Percentiles rank a stretch among this genome's conserved stretches.
These are phyloP conservation scores for Noctua pronuba DNA, from an alignment of 2,888 invertebrate species.

Conservation along the genomic window DNA sequence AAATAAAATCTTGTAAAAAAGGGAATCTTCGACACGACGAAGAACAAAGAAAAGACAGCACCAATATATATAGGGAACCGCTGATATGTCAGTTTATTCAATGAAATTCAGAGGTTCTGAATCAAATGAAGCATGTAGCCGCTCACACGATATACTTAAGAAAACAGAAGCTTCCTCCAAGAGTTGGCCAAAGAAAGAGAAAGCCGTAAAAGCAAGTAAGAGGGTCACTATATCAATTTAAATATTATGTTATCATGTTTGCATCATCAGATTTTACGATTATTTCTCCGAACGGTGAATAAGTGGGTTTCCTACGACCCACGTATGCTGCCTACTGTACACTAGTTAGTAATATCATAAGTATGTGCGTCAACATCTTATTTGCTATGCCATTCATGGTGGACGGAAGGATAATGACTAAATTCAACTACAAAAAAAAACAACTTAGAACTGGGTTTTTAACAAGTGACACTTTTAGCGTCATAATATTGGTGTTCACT, in stretches of 20 bases:
- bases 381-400: constrained; percentile 17
- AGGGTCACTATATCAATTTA: neutral
- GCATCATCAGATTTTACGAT: constrained; percentile 12
- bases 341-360: neutral
- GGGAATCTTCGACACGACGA: neutral
- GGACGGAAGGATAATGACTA: constrained; percentile 3
- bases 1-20: neutral
- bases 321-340: neutral
- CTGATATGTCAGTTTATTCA: neutral
- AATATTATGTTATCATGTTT: neutral
- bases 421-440: constrained; percentile 1
- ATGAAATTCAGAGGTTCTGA: neutral
- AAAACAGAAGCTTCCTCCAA: neutral
- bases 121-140: neutral
- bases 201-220: neutral
- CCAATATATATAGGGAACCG: neutral
- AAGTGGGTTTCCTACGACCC: constrained; percentile 36
- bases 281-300: constrained; percentile 53
- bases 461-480: neutral
- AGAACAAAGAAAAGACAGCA: neutral
- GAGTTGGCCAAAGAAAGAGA: constrained; percentile 1
- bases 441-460: constrained; percentile 31
- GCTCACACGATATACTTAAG: neutral
- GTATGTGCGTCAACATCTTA: constrained; percentile 10
- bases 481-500: neutral